A percentile compares a stretch with the other conserved stretches of the same genome.
These are phyloP conservation scores for Callipepla squamata DNA, from an alignment of 2,113 vertebrate genomes.

Conservation along the genomic window DNA sequence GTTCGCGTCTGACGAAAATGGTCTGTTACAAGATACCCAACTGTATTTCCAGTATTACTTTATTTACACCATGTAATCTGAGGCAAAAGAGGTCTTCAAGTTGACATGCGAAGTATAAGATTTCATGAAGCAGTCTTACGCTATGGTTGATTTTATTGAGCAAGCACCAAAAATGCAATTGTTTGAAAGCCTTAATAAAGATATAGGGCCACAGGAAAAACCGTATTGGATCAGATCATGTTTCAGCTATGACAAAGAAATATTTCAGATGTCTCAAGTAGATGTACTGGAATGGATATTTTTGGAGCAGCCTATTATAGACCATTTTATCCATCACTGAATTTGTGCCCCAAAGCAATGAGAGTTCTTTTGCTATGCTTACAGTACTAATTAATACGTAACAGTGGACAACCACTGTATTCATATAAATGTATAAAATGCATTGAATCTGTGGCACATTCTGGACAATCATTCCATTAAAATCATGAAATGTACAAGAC, in stretches of 20 bases:
- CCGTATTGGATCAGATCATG: not conserved
- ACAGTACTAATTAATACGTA: not conserved
- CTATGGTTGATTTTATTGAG: not conserved
- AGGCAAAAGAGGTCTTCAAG: not conserved
- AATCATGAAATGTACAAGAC: not conserved
- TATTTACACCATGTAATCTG: not conserved
- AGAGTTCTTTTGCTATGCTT: not conserved
- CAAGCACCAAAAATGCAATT: not conserved
- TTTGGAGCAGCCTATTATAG: not conserved
- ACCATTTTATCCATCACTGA: not conserved
- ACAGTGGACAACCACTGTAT: not conserved
- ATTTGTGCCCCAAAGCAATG: not conserved
- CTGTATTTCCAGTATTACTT: not conserved
- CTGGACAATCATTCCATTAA: not conserved
- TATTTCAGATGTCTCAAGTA: not conserved
- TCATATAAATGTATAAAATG: not conserved
- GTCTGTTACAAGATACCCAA: not conserved
- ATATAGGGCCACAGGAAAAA: not conserved
- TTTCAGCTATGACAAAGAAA: not conserved
- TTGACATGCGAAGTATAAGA: not conserved
- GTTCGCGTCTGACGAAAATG: not conserved
- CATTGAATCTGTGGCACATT: not conserved
- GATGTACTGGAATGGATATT: not conserved
- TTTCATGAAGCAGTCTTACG: not conserved
- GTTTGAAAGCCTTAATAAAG: not conserved